phyloP scores from a whole-genome alignment of 2,888 invertebrate species.

The Argyresthia albistria region DNA sequence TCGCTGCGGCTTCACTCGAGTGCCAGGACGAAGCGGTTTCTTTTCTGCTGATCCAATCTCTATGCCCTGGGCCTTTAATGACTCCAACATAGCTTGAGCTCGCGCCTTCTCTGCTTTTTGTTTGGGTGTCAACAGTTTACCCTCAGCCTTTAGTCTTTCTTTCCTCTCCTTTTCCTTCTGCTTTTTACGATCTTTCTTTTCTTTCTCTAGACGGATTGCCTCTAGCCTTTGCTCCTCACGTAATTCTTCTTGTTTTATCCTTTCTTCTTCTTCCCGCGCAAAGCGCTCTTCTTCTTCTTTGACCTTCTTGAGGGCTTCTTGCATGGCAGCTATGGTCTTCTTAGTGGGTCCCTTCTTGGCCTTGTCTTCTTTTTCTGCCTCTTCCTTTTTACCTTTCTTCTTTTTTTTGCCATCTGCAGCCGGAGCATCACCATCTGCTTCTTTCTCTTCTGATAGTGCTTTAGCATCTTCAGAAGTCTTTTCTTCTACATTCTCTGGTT shows the following conservation, averaged over 20 bases:
- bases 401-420: conserved; percentile 38
- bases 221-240: conserved; percentile 81
- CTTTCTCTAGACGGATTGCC: conserved; percentile 85
- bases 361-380: conserved; percentile 69
- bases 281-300: conserved; percentile 91
- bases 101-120: conserved; percentile 93
- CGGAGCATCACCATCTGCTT: conserved; percentile 23
- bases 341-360: conserved; percentile 84
- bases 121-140: conserved; percentile 92
- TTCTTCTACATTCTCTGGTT: conserved; percentile 18
- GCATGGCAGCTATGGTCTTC: conserved; percentile 91
- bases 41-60: conserved; percentile 82
- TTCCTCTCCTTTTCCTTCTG: conserved; percentile 94
- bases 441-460: conserved; percentile 42
- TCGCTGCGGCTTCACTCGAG: conserved; percentile 81
- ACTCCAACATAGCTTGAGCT: conserved; percentile 91
- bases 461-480: conserved; percentile 32
- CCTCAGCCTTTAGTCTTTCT: conserved; percentile 95
- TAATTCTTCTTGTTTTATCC: conserved; percentile 80
- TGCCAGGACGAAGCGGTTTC: conserved; percentile 76
- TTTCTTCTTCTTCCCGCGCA: conserved; percentile 85
- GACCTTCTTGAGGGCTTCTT: conserved; percentile 89
- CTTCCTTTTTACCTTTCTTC: conserved; percentile 60
- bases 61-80: conserved; percentile 90
- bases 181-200: conserved; percentile 90